Evolutionary conservation across 1,140 invertebrate genomes (phyloP), one percentile per base, ranked within the genome.

Genomic region (Caenorhabditis briggsae): DNA sequence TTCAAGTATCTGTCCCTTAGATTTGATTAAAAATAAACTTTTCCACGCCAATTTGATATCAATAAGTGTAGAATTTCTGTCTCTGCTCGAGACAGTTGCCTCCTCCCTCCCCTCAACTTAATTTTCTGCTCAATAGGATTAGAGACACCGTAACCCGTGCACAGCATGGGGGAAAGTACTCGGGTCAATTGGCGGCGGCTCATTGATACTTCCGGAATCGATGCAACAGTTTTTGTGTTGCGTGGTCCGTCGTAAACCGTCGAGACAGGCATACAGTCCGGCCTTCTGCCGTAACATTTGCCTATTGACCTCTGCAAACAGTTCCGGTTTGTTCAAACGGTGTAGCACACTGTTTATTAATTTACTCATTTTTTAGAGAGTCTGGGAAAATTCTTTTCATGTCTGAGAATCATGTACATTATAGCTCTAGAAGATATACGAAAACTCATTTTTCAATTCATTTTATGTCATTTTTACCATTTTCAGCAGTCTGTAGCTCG

Each of bases 121-220:
- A 23, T 25, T 78, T 50, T 50, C n/a, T 78, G 33, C 46, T 78
- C 70, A 23, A 78, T 78, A 50, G 70, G 46, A 78, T 78, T 50
- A 78, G 46, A 48, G 33, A 33, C 33, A 33, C 70, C 7, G 43
- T 78, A 78, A 7, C 70, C 33, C 33, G 33, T 33, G 46, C 70
- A 78, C 70, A 78, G 70, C 70, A n/a, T 50, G 70, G 2, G 70
- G 46, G 33, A 33, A 33, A 33, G 33, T 50, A n/a, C 18, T 1
- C 23, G 5, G 70, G 70, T 78, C 70, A 78, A 78, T 50, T 41
- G 46, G 23, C 70, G 33, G 9, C 70, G 70, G 70, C 70, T 78
- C 70, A 78, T 78, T 78, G 70, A 78, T 78, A 78, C 70, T 78
- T 78, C 70, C 70, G 70, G 70, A 50, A 14, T 43, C 46, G 46